phyloP scores from a whole-genome alignment of 2,888 invertebrate species.

The Drosophila nr. fundita region DNA sequence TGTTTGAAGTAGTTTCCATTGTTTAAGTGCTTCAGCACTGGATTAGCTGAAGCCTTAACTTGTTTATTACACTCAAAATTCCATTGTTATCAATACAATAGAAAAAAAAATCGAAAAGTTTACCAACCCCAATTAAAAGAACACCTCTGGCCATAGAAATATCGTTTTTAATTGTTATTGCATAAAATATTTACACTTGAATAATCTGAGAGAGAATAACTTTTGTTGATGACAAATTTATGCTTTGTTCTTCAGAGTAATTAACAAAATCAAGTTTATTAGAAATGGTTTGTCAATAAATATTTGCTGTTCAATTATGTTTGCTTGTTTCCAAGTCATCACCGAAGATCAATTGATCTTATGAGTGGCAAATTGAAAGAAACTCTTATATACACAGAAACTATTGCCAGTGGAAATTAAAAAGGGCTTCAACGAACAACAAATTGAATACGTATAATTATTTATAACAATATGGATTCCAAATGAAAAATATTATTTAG shows the following conservation, averaged over 20 bases:
- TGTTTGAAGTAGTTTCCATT: constrained; percentile 14
- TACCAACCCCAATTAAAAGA: neutral
- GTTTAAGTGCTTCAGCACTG: neutral
- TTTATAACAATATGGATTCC: neutral
- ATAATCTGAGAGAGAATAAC: neutral
- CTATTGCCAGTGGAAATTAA: neutral
- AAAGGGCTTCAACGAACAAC: neutral
- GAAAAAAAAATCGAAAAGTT: neutral
- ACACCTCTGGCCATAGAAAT: neutral
- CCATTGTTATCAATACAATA: neutral
- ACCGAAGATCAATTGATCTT: constrained; percentile 7
- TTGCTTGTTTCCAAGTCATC: neutral
- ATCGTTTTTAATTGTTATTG: neutral
- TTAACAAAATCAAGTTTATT: neutral
- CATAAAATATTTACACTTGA: neutral
- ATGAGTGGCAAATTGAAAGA: neutral
- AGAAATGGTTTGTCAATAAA: neutral
- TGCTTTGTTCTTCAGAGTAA: neutral
- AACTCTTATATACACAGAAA: neutral
- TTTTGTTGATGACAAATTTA: neutral
- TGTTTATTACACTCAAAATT: neutral
- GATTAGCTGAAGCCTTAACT: neutral
- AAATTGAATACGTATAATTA: neutral
- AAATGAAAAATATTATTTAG: neutral
- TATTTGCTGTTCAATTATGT: constrained; percentile 6